Percentiles rank a stretch among this genome's conserved stretches.
Evolutionary conservation across 2,888 invertebrate genomes (phyloP).

Genomic region (Trachelus stipa): DNA sequence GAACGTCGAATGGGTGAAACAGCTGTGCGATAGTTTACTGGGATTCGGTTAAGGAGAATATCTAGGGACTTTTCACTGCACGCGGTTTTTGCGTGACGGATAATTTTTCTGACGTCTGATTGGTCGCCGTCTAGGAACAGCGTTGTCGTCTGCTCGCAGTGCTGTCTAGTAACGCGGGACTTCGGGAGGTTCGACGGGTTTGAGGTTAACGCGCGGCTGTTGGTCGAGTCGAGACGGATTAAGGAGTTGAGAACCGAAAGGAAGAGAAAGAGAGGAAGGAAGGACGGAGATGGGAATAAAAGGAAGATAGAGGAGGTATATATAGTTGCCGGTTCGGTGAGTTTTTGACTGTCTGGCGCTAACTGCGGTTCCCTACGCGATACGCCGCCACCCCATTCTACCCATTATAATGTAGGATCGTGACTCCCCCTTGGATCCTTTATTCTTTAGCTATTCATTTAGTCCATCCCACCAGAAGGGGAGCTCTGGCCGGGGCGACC

Average conservation of each 20-base stretch:
- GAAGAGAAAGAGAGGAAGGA: slow-evolving; percentile 20
- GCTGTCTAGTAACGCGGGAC: neutral
- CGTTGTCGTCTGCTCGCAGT: neutral
- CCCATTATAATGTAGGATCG: neutral
- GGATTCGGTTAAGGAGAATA: neutral
- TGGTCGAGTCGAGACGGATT: neutral
- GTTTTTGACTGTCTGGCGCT: slow-evolving; percentile 63
- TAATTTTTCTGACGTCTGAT: neutral
- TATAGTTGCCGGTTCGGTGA: slow-evolving; percentile 56
- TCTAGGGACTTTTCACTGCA: neutral
- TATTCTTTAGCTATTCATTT: neutral
- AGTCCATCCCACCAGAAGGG: slow-evolving; percentile 2
- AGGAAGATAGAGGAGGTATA: slow-evolving; percentile 20
- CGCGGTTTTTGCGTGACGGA: too few relatives aligned
- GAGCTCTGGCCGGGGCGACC: slow-evolving; percentile 5
- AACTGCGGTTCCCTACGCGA: slow-evolving; percentile 42
- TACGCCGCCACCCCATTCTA: slow-evolving; percentile 37
- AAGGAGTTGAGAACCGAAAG: neutral
- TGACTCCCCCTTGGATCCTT: neutral
- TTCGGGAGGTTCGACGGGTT: neutral
- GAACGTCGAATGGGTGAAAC: neutral
- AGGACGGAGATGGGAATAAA: slow-evolving; percentile 30
- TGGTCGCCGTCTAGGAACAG: neutral
- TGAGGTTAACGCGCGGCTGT: neutral
- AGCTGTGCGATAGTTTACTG: neutral